These are phyloP conservation scores for Gandaritis pyraliata DNA, from an alignment of 2,888 invertebrate genomes.

Conservation along the genomic window DNA sequence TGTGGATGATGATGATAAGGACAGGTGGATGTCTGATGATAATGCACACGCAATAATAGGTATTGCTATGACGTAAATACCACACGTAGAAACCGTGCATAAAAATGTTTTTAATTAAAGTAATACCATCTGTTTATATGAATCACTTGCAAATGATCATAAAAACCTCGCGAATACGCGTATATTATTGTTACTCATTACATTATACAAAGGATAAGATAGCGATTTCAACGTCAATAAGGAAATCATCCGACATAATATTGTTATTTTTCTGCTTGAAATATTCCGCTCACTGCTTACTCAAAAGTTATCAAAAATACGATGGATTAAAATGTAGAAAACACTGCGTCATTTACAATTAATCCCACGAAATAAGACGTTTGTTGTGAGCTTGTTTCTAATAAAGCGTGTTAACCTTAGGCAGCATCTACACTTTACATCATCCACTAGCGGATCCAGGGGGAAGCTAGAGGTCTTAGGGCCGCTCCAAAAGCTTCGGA, in stretches of 20 bases:
- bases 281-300: not conserved
- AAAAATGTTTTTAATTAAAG: not conserved
- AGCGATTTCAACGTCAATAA: slow-evolving; percentile 11
- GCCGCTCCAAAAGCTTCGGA: too few species aligned
- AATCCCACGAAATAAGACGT: slow-evolving; percentile 4
- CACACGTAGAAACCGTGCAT: not conserved
- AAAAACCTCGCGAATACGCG: not conserved
- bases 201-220: slow-evolving; percentile 20
- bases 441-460: too few species aligned
- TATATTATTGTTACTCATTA: slow-evolving; percentile 10
- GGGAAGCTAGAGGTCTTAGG: too few species aligned
- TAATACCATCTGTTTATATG: slow-evolving; percentile 15
- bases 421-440: too few species aligned
- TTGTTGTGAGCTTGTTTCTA: too few species aligned
- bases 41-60: not conserved
- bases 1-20: not conserved
- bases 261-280: not conserved
- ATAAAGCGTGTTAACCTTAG: too few species aligned
- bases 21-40: not conserved
- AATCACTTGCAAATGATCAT: slow-evolving; percentile 5
- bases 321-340: not conserved
- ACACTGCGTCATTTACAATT: not conserved
- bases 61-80: not conserved
- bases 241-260: slow-evolving; percentile 15
- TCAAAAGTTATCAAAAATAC: not conserved